Evolutionary conservation across 2,888 invertebrate species (phyloP), one percentile per base, ranked within the genome.

Genomic region (Incurvaria masculella): DNA sequence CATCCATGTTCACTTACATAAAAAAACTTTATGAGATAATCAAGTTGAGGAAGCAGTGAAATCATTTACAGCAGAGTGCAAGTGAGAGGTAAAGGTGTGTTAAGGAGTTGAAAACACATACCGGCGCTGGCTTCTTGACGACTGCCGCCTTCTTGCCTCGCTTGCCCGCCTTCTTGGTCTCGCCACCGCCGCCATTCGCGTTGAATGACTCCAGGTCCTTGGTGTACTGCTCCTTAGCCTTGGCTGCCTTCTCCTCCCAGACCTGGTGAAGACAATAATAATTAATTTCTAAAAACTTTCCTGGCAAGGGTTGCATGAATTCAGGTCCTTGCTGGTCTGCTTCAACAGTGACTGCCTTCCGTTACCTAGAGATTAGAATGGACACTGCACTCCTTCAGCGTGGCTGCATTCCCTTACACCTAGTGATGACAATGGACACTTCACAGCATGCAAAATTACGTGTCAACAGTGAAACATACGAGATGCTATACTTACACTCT

Each of bases 161-260:
- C 66, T 83, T 83, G 57, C 76, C 76, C 60, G 78, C 78, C 64
- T 81, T 80, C 57, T 82, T 83, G 56, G 71, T 79, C 52, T 81
- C 83, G 49, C 80, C 81, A 49, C 80, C 81, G 51, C 87, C 88
- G 38, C 89, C 91, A 53, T 86, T 86, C 20, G 87, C 89, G 65
- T 90, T 89, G 69, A 92, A 98, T 61, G 93, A 94, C 64, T 91
- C 90, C 82, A 97, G 88, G 47, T 90, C 92, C 63, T 85, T 86
- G 49, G 86, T 85, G 69, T 97, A 98, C 51, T 92, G 89, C 65
- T 92, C 91, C 73, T 96, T 97, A 43, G 89, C 89, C 68, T 90
- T 86, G 17, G 85, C 88, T 4, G 93, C 93, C 68, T 93, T 92
- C 56, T 86, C 86, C 60, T 97, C 97, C 92, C 94, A 97, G 73